Evolutionary conservation across 2,113 vertebrate genomes (phyloP), one percentile per base, ranked within the genome.

Genomic region (Pachypanchax playfairii): DNA sequence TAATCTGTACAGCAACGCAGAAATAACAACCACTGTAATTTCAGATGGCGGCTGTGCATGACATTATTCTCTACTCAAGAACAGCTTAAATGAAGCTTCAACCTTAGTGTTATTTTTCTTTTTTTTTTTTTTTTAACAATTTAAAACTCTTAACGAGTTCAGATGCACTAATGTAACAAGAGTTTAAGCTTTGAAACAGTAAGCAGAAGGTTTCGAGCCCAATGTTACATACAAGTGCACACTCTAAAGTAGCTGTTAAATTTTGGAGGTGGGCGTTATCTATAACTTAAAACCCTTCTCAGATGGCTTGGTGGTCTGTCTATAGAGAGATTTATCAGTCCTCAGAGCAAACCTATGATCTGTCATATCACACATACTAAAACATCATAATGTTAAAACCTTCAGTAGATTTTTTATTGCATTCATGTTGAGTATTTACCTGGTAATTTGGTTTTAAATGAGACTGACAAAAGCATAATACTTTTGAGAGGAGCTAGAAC

Each of bases 381-480:
- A 58, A 63, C 50, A 15, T n/a, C n/a, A n/a, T n/a, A n/a, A n/a
- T n/a, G 42, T 46, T 73, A 42, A 52, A 43, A 69, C 55, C 39
- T 58, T 80, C 47, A 35, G 77, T 69, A 69, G 12, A 75, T 62
- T 74, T 84, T n/a, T 84, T 66, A 78, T 53, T 53, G 25, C 50
- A 57, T 60, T 41, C 44, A 21, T 5, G 26, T 50, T 38, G 62
- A 66, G 51, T 52, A 85, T 82, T 55, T 72, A 70, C 77, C 58
- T 72, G 26, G 39, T 42, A 20, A 49, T 64, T 72, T 70, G 52
- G 57, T 54, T 46, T 64, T 54, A 39, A 72, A 67, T 84, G 60
- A 79, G 60, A 58, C 64, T 77, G 70, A 71, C 76, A 65, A 79
- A 81, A 80, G 80, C 79, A 80, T 84, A 81, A 79, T 77, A 70